phyloP scores from a whole-genome alignment of 2,113 vertebrate genomes.

The Xiphias gladius region DNA sequence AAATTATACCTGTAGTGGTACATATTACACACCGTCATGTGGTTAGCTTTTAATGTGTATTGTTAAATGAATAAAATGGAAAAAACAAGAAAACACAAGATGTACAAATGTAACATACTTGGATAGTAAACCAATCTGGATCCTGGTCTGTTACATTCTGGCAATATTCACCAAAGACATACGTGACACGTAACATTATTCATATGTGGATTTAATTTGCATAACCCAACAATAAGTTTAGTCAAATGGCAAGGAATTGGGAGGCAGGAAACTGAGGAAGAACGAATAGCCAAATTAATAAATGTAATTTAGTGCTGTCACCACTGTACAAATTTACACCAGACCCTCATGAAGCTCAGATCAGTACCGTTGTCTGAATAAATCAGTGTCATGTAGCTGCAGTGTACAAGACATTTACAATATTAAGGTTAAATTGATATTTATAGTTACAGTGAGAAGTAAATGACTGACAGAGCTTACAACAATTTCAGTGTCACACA shows the following conservation, averaged over 20 bases:
- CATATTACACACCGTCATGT: too few relatives aligned
- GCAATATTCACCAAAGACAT: too few relatives aligned
- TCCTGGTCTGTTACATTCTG: too few relatives aligned
- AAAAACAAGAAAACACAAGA: too few relatives aligned
- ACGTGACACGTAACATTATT: background rate
- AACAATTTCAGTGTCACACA: background rate
- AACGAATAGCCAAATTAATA: background rate
- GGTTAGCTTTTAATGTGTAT: too few relatives aligned
- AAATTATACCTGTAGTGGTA: too few relatives aligned
- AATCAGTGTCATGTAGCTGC: background rate
- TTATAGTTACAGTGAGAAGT: background rate
- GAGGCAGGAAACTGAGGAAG: background rate
- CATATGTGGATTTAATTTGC: conserved; percentile 2
- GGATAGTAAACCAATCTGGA: too few relatives aligned
- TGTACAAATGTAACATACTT: too few relatives aligned
- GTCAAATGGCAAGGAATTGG: too few relatives aligned
- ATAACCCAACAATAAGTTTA: background rate
- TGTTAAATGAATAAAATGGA: too few relatives aligned
- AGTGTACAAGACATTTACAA: background rate
- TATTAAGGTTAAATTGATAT: background rate
- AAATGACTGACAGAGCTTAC: background rate
- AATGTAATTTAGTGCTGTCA: conserved; percentile 15
- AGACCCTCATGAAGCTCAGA: background rate
- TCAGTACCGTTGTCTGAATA: background rate
- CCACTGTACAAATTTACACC: background rate